Base-by-base conservation (phyloP, 2,888 invertebrate species). In the Sympetrum striolatum region DNA sequence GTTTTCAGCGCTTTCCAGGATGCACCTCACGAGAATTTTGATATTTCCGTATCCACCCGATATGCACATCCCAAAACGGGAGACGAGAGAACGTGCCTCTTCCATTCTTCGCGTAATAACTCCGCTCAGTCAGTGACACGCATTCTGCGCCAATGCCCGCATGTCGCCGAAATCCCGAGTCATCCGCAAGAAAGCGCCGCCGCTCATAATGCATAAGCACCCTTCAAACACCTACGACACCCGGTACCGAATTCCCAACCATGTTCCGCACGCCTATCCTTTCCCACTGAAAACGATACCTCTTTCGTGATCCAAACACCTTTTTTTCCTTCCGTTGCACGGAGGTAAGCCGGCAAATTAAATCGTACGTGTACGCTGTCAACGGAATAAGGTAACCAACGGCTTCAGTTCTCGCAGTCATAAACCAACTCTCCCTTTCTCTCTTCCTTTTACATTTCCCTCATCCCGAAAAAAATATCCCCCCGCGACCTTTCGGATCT, bases 291-390 rank as follows among this genome's bases (percentile, higher is more conserved):
- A 58, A 37, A 22, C 60, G 60, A 60, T 86, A 64, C 86, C 86
- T 39, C 60, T 35, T 58, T 58, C 64, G 73, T 73, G 73, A 73
- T 73, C 31, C 73, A 73, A 73, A 73, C 73, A 73, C 73, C 73
- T 73, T 31, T 73, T 73, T 73, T 73, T 37, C n/a, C 60, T 48
- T 10, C 15, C 58, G 25, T 35, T 18, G 82, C 25, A 58, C 12
- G 86, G 64, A 18, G 12, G 82, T 58, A 53, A 25, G 58, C 15
- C 60, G 86, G 86, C 60, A 86, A 86, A 86, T 86, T 86, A 86
- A 64, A 86, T 86, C 86, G 60, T 60, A 37, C 86, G 86, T 60
- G 58, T 53, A 58, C 82, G 35, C 82, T 35, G 31, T 60, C 31
- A 48, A 25, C 31, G 37, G 86, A 73, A 73, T 73, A 73, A 31